Conservation (phyloP, 2,888 invertebrate species). For the Napeogenes inachia region DNA sequence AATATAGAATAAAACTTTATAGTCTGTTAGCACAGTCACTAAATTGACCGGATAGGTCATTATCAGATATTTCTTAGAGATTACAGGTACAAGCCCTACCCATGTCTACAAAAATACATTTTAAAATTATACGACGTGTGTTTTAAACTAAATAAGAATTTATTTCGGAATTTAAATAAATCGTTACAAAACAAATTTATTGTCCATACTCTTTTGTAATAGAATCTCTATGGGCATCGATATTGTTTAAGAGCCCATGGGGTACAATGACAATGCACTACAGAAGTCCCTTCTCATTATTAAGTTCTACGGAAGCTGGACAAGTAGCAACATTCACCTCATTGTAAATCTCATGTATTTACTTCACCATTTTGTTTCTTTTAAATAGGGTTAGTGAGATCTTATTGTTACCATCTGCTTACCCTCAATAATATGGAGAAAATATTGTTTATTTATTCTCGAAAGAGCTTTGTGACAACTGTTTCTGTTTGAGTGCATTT, state of each 20-base stretch:
- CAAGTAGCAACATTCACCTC: constrained; percentile 41
- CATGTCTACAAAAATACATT: too few relatives aligned
- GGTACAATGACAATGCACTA: constrained; percentile 53
- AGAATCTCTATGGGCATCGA: constrained; percentile 55
- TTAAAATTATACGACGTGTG: too few relatives aligned
- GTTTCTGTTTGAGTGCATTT: constrained; percentile 52
- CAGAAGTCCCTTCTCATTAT: constrained; percentile 61
- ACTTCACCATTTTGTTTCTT: constrained; percentile 63
- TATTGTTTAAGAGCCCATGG: constrained; percentile 54
- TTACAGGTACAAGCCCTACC: too few relatives aligned
- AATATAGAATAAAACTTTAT: too few relatives aligned
- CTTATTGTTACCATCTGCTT: constrained; percentile 63
- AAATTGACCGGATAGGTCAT: too few relatives aligned
- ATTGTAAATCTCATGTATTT: constrained; percentile 58
- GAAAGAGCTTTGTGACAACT: constrained; percentile 64
- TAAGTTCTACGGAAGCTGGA: constrained; percentile 59
- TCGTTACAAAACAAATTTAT: constrained; percentile 24
- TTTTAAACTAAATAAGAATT: too few relatives aligned
- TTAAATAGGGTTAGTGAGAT: constrained; percentile 58
- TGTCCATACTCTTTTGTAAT: constrained; percentile 38
- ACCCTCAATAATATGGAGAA: constrained; percentile 46
- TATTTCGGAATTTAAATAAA: not conserved
- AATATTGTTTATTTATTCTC: constrained; percentile 72
- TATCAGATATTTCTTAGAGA: too few relatives aligned
- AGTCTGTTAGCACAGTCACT: too few relatives aligned